These are phyloP conservation scores for Loriculus beryllinus DNA, from an alignment of 2,797 vertebrate species.

Conservation along the genomic window DNA sequence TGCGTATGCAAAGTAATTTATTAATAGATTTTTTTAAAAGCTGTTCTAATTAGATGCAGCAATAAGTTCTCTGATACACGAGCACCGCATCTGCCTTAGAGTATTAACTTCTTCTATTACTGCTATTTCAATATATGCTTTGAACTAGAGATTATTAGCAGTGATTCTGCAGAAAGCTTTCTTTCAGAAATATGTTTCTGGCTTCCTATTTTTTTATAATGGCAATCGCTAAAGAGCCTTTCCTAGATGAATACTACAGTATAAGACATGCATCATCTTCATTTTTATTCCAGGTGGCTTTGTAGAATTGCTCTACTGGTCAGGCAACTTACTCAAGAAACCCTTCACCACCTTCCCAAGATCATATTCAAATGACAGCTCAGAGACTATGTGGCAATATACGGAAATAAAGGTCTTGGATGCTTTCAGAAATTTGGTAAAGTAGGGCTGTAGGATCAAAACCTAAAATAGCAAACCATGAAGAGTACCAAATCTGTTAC, in stretches of 20 bases:
- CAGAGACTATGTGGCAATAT: background rate
- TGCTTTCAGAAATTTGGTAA: background rate
- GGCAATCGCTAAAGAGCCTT: background rate
- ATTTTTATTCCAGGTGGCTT: background rate
- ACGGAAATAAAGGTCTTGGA: background rate
- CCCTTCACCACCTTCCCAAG: background rate
- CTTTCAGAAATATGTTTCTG: background rate
- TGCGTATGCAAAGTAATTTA: background rate
- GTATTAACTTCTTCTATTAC: background rate
- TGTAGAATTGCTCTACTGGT: background rate
- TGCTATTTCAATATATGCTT: background rate
- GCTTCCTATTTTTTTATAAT: background rate
- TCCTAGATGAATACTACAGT: background rate
- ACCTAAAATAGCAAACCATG: background rate
- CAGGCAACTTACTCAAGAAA: background rate
- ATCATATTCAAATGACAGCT: background rate
- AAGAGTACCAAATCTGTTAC: background rate
- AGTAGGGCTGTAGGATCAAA: background rate
- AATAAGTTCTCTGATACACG: background rate
- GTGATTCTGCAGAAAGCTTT: slow-evolving; percentile 13
- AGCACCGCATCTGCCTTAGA: background rate
- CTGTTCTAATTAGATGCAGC: background rate
- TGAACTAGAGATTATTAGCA: slow-evolving; percentile 7
- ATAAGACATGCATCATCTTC: background rate
- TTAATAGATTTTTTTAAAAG: background rate